A percentile compares a stretch with the other conserved stretches of the same genome.
phyloP scores from a whole-genome alignment of 2,888 invertebrate species.

The Drosophila bunnanda region DNA sequence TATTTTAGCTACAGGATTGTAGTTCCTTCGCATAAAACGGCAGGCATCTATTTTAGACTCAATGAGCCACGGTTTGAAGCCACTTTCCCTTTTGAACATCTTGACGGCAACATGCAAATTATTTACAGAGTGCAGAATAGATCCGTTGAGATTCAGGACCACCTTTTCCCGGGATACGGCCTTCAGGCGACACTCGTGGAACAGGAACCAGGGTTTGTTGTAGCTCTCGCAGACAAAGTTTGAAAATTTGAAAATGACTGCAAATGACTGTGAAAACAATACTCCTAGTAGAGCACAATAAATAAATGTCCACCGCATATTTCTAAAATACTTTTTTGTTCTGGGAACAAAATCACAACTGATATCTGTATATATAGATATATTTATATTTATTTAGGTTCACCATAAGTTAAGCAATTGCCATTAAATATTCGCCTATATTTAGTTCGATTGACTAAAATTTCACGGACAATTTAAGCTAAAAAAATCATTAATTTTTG shows the following conservation, averaged over 20 bases:
- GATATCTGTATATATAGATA: background rate
- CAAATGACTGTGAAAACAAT: background rate
- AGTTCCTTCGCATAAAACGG: background rate
- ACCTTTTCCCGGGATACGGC: background rate
- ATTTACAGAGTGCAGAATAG: background rate
- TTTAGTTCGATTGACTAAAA: background rate
- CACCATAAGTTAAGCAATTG: background rate
- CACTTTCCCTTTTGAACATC: background rate
- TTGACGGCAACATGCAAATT: background rate
- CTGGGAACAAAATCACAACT: background rate
- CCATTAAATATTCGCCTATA: background rate
- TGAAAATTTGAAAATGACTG: background rate
- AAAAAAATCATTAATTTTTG: background rate
- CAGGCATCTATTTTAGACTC: background rate
- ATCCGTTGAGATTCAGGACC: background rate
- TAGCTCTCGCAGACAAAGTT: background rate
- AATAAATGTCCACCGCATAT: background rate
- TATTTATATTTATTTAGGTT: background rate
- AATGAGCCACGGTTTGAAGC: constrained; percentile 5
- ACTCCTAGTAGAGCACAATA: background rate
- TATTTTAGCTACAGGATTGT: background rate
- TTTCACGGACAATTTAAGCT: background rate
- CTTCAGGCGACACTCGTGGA: background rate
- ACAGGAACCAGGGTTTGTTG: background rate
- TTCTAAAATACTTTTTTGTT: background rate